Percentiles rank a stretch among this genome's conserved stretches.
These are phyloP conservation scores for Drosophila mayaguana DNA, from an alignment of 2,888 invertebrate genomes.

Conservation along the genomic window DNA sequence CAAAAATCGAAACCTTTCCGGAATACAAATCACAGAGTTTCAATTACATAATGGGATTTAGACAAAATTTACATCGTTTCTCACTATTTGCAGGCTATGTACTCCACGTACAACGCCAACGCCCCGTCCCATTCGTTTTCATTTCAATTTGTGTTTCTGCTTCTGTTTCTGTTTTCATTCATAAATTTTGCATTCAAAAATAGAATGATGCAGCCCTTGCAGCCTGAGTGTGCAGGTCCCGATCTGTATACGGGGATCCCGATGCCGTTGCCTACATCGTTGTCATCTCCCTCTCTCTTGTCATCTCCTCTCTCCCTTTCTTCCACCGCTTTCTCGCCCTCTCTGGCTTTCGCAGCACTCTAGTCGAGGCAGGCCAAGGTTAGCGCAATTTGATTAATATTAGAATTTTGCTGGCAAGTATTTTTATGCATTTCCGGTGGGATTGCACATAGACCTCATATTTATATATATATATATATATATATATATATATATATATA, in stretches of 20 bases:
- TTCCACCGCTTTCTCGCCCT: neutral
- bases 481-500: neutral
- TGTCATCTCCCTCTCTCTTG: slow-evolving; percentile 18
- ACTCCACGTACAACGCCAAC: neutral
- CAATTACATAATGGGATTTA: slow-evolving; percentile 29
- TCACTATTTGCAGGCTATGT: neutral
- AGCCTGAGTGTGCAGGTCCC: neutral
- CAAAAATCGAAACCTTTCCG: no score
- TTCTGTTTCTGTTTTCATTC: slow-evolving; percentile 61
- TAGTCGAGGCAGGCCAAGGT: slow-evolving; percentile 40
- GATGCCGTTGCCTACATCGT: slow-evolving; percentile 25
- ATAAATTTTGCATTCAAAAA: slow-evolving; percentile 64
- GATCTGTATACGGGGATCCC: slow-evolving; percentile 6
- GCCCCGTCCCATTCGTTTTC: slow-evolving; percentile 25
- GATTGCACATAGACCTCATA: slow-evolving; percentile 20
- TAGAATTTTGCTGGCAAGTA: slow-evolving; percentile 54
- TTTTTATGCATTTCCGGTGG: slow-evolving; percentile 61
- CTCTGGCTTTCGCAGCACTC: neutral
- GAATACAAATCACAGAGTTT: slow-evolving; percentile 1
- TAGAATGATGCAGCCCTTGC: slow-evolving; percentile 35
- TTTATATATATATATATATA: neutral
- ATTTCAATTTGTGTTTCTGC: slow-evolving; percentile 37
- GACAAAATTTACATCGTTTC: slow-evolving; percentile 10
- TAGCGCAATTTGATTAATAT: slow-evolving; percentile 59
- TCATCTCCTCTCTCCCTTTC: neutral